Conservation (phyloP, 2,797 vertebrate species). For the Rhyacichthys aspro region DNA sequence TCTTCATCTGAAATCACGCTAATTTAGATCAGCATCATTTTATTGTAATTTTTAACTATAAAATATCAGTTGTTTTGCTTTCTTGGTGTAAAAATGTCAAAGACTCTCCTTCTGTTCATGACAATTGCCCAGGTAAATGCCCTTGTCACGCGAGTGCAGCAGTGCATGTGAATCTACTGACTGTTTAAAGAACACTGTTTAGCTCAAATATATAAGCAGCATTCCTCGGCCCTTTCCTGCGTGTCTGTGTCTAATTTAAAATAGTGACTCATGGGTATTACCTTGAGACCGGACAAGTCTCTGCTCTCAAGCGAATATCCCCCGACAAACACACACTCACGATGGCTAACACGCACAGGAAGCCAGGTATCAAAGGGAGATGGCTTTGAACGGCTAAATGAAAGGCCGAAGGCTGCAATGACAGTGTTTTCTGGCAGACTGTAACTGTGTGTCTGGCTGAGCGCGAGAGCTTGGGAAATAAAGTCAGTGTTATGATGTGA, state of each 20-base stretch:
- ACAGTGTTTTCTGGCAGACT: conserved; percentile 67
- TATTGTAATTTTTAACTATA: too few relatives aligned
- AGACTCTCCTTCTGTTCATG: background rate
- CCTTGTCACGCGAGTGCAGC: background rate
- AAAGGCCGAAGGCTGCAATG: conserved; percentile 66
- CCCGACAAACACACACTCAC: conserved; percentile 12
- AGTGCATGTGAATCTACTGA: background rate
- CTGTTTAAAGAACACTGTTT: conserved; percentile 37
- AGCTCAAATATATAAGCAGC: conserved; percentile 8
- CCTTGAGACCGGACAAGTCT: conserved; percentile 59
- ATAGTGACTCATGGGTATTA: conserved; percentile 63
- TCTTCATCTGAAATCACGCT: too few relatives aligned
- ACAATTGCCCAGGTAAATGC: background rate
- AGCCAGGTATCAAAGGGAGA: conserved; percentile 63
- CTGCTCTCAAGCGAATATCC: conserved; percentile 58
- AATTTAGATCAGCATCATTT: too few relatives aligned
- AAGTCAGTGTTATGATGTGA: conserved; percentile 73
- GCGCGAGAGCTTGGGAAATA: conserved; percentile 62
- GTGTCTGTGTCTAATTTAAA: conserved; percentile 33
- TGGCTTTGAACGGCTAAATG: conserved; percentile 64
- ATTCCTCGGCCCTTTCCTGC: conserved; percentile 27
- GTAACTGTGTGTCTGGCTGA: conserved; percentile 61
- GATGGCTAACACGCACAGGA: conserved; percentile 28
- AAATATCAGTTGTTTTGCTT: too few relatives aligned
- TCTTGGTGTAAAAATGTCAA: too few relatives aligned